phyloP scores from a whole-genome alignment of 2,797 vertebrate species.

The Myotis findleyi region DNA sequence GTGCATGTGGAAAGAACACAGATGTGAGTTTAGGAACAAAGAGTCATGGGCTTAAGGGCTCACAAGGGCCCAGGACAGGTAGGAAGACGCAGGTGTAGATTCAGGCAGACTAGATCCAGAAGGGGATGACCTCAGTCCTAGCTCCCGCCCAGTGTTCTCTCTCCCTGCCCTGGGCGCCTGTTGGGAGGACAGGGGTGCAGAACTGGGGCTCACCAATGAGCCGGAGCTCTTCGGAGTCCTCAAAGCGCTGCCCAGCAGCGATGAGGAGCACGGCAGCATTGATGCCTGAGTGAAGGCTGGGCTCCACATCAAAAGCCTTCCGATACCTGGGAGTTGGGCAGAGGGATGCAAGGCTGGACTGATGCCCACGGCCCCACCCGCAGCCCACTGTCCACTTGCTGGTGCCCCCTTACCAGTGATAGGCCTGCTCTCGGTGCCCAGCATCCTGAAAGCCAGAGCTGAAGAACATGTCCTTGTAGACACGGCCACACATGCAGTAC shows the following conservation, averaged over 20 bases:
- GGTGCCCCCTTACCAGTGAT: conserved; percentile 89
- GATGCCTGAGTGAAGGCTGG: conserved; percentile 94
- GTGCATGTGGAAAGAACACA: background rate
- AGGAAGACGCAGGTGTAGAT: background rate
- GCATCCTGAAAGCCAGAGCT: conserved; percentile 90
- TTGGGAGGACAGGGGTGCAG: background rate
- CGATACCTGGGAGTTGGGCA: conserved; percentile 89
- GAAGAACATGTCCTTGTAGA: conserved; percentile 97
- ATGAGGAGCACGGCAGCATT: conserved; percentile 93
- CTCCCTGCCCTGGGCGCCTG: background rate
- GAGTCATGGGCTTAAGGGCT: background rate
- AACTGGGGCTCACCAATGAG: conserved; percentile 90
- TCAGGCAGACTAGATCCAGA: background rate
- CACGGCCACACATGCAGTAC: conserved; percentile 94
- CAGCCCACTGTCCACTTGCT: background rate
- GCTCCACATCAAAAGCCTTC: conserved; percentile 93
- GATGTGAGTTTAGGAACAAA: background rate
- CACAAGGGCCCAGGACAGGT: background rate
- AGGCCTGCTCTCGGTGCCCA: conserved; percentile 89
- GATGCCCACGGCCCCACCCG: background rate
- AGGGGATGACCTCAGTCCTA: background rate
- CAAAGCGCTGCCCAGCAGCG: conserved; percentile 91
- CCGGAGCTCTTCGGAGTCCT: conserved; percentile 91
- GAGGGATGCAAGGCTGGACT: fast-evolving
- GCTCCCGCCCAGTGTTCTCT: background rate